These are phyloP conservation scores for Eudasyphora cyanicolor DNA, from an alignment of 2,888 invertebrate genomes.

Conservation along the genomic window DNA sequence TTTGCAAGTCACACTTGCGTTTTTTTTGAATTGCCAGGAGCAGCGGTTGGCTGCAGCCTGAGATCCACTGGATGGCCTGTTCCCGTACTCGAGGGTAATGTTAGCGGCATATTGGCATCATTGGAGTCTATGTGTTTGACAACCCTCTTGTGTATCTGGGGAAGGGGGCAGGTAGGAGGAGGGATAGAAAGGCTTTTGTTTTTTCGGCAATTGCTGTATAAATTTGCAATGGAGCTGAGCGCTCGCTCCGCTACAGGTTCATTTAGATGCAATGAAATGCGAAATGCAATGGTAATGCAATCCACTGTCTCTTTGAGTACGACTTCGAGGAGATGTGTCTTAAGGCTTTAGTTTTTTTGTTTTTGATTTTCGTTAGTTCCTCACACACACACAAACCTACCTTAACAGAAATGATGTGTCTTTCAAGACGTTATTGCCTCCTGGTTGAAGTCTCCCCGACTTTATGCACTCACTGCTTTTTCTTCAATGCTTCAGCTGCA, in stretches of 20 bases:
- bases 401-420: neutral
- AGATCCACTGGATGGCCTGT: no score
- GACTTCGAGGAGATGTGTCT: conserved; percentile 25
- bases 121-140: conserved; percentile 55
- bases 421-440: neutral
- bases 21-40: conserved; percentile 28
- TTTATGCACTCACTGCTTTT: neutral
- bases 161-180: no score
- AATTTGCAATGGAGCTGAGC: conserved; percentile 28
- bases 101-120: neutral
- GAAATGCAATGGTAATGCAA: conserved; percentile 34
- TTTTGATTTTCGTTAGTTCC: conserved; percentile 16
- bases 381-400: no score
- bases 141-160: conserved; percentile 33
- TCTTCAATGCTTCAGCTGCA: neutral
- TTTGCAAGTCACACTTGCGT: conserved; percentile 65
- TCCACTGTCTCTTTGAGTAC: conserved; percentile 22
- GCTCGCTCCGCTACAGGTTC: conserved; percentile 48
- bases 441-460: neutral
- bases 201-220: conserved; percentile 34
- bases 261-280: conserved; percentile 36
- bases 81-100: neutral
- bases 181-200: conserved; percentile 36
- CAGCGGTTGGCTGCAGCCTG: conserved; percentile 22
- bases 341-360: neutral